Base-by-base conservation (phyloP, 1,140 invertebrate species). In the Eciton burchellii region DNA sequence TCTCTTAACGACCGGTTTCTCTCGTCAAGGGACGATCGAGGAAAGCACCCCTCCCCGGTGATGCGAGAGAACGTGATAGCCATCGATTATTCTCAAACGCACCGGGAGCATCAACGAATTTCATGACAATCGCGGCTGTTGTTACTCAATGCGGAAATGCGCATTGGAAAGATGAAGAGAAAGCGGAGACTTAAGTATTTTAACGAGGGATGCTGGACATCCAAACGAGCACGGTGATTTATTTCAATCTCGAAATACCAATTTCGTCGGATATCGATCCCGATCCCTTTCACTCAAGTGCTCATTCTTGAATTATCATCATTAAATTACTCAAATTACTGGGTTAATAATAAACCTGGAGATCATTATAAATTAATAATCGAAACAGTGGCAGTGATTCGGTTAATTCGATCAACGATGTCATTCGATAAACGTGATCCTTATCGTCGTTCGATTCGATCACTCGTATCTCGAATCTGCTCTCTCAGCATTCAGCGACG, bases 1-100 rank as follows among this genome's bases (percentile, higher is more conserved):
- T 89, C 77, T 65, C 47, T 47, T 81, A 87, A 84, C 88, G 88
- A 84, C 84, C 79, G 82, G 77, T 85, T 76, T n/a, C 41, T n/a
- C 41, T 26, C 11, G 41, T n/a, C 63, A 26, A 79, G 72, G 76
- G 43, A 72, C 43, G 21, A 56, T 57, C 66, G 76, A 84, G 81
- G 29, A 82, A 82, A n/a, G 26, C 66, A 59, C 54, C 59, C 70
- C 49, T 56, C 72, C 56, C 70, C 56, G 54, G 43, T 74, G 29
- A 19, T 26, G n/a, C 19, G 49, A 70, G 49, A 79, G 68, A 79
- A 52, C 41, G 43, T 76, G 59, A 76, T 76, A 59, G 59, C 47
- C 68, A 47, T 41, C 47, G 12, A 62, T 79, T 62, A 63, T 35
- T 24, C 59, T 4, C 11, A 71, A 24, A 29, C 52, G 35, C 76